phyloP scores from a whole-genome alignment of 2,888 invertebrate genomes.

The Agonopterix subpropinquella region DNA sequence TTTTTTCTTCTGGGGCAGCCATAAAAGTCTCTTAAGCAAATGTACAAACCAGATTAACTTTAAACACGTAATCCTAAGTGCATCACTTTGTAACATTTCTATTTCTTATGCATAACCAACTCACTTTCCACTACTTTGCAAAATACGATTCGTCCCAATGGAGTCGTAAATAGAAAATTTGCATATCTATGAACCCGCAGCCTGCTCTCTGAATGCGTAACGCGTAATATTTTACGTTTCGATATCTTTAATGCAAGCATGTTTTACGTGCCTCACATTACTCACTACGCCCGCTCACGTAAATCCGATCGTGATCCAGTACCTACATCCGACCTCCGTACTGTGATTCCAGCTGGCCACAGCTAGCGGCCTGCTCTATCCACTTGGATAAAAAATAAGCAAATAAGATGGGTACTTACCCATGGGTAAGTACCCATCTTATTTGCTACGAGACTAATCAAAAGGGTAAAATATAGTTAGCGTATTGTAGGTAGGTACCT shows the following conservation, averaged over 20 bases:
- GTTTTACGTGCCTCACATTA: conserved; percentile 39
- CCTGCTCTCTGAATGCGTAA: conserved; percentile 34
- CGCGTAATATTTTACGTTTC: conserved; percentile 46
- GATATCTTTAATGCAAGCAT: conserved; percentile 44
- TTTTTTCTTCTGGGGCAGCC: too few species aligned
- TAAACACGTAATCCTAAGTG: conserved; percentile 1
- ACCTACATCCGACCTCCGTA: too few species aligned
- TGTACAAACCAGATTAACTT: neutral
- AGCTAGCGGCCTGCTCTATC: neutral
- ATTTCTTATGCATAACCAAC: conserved; percentile 1
- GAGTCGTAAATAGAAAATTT: conserved; percentile 37
- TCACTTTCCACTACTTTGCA: conserved; percentile 23
- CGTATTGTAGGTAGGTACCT: neutral
- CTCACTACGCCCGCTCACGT: conserved; percentile 16
- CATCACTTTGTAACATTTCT: neutral
- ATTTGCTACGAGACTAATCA: conserved; percentile 11
- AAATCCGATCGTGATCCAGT: conserved; percentile 7
- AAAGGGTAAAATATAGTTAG: conserved; percentile 24
- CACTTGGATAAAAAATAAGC: too few species aligned
- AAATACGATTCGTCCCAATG: conserved; percentile 29
- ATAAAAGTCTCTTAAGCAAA: too few species aligned
- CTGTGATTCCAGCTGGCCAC: neutral
- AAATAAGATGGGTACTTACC: neutral
- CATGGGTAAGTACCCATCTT: neutral
- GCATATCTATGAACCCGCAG: conserved; percentile 29